These are phyloP conservation scores for Toxostoma redivivum DNA, from an alignment of 2,113 vertebrate genomes.

Conservation along the genomic window DNA sequence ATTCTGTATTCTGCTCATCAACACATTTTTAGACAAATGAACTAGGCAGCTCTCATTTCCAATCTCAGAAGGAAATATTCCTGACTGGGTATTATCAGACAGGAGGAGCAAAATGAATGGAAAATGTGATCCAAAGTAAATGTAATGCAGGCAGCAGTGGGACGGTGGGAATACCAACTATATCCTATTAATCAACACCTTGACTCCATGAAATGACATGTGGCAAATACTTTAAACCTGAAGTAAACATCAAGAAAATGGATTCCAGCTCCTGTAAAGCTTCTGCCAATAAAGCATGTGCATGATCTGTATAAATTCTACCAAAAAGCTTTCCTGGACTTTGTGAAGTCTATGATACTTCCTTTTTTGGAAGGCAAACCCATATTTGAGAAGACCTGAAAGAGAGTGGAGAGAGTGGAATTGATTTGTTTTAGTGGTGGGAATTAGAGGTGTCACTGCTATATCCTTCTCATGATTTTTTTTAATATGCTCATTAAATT, in stretches of 20 bases:
- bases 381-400: background rate
- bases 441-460: background rate
- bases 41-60: background rate
- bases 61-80: background rate
- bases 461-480: background rate
- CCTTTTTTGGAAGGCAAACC: background rate
- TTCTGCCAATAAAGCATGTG: background rate
- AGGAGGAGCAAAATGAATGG: background rate
- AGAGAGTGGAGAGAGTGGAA: background rate
- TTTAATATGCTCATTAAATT: background rate
- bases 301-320: background rate
- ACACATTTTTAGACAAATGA: background rate
- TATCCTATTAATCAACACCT: background rate
- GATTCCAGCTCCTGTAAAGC: background rate
- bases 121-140: conserved; percentile 23
- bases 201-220: background rate
- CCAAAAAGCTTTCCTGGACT: background rate
- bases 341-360: background rate
- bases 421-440: background rate
- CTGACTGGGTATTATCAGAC: background rate
- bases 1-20: background rate
- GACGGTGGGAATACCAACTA: background rate
- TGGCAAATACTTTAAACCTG: background rate
- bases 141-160: background rate
- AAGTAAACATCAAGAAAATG: background rate